phyloP scores from a whole-genome alignment of 53 echinoderm and acorn worm genomes.

The Luidia sarsii region DNA sequence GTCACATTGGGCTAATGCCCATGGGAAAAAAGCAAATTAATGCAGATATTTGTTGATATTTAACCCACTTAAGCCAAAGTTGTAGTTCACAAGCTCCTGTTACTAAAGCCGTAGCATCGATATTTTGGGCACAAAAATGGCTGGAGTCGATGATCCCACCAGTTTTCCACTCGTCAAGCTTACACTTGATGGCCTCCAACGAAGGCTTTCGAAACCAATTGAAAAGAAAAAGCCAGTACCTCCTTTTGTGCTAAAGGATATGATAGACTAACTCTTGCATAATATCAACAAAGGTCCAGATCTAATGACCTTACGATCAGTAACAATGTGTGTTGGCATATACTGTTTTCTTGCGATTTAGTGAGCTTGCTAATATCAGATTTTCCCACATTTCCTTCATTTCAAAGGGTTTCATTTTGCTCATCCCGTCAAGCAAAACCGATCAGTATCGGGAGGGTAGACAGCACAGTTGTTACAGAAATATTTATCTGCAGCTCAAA shows the following conservation, averaged over 20 bases:
- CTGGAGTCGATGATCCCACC: conserved; percentile 16
- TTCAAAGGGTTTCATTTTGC: not conserved
- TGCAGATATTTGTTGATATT: conserved; percentile 11
- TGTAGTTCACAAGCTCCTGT: conserved; percentile 21
- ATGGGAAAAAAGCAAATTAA: not conserved
- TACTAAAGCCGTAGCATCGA: conserved; percentile 16
- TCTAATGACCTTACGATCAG: conserved; percentile 15
- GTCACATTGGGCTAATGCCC: not conserved
- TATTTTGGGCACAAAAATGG: conserved; percentile 38
- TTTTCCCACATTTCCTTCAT: not conserved
- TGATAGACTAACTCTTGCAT: conserved; percentile 11
- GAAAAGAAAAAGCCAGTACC: conserved; percentile 26
- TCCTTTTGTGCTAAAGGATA: not conserved
- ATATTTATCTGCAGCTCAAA: conserved; percentile 11
- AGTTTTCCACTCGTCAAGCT: not conserved
- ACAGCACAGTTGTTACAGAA: not conserved
- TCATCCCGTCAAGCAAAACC: conserved; percentile 1
- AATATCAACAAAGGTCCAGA: not conserved
- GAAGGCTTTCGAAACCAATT: not conserved
- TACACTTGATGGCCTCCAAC: conserved; percentile 22
- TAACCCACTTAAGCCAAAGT: conserved; percentile 17
- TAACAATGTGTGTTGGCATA: conserved; percentile 9
- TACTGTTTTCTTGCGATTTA: not conserved
- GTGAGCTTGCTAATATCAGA: not conserved
- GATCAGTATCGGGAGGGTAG: not conserved